These are phyloP conservation scores for Mystacornis crossleyi DNA, from an alignment of 2,113 vertebrate genomes.

Conservation along the genomic window DNA sequence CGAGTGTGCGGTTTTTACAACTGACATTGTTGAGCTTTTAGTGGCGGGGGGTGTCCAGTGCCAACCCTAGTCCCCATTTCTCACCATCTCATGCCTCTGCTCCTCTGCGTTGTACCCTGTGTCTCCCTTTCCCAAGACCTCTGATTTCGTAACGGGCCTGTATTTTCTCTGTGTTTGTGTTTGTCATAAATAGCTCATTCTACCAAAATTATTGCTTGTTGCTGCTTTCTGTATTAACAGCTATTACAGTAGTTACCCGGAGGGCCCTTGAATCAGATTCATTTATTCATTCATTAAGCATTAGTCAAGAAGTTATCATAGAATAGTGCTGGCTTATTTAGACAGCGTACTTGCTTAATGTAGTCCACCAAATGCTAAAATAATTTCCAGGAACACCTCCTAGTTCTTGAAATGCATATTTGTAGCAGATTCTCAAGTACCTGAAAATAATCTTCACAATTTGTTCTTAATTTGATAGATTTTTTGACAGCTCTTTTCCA, in stretches of 20 bases:
- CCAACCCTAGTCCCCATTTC: background rate
- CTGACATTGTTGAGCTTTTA: background rate
- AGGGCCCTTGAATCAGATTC: background rate
- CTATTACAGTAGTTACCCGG: background rate
- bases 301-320: background rate
- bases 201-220: background rate
- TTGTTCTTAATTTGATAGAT: background rate
- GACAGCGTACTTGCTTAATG: background rate
- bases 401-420: background rate
- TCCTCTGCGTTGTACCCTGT: accelerated
- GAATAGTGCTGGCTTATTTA: background rate
- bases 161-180: background rate
- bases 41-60: background rate
- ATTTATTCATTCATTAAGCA: background rate
- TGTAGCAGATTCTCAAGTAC: background rate
- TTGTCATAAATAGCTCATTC: background rate
- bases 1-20: background rate
- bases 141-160: background rate
- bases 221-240: background rate
- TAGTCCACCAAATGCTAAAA: background rate
- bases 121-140: background rate
- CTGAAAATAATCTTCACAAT: background rate
- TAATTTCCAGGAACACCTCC: background rate
- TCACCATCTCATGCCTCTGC: background rate
- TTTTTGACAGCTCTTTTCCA: background rate